These are phyloP conservation scores for Saccostrea glomerata DNA, from an alignment of 1,140 invertebrate species.

Conservation along the genomic window DNA sequence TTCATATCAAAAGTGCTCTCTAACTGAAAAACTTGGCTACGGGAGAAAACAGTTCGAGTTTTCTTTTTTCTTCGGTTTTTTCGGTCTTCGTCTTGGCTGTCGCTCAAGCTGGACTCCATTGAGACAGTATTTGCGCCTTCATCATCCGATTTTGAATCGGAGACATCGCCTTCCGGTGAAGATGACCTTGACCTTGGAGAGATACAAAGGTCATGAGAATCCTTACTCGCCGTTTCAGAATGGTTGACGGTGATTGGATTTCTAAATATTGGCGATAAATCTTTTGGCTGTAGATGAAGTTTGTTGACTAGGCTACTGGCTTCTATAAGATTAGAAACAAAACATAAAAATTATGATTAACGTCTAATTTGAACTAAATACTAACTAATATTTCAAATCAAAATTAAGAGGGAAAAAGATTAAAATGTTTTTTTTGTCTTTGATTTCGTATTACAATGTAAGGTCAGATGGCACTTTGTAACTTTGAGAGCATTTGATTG, in stretches of 20 bases:
- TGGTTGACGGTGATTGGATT: background rate
- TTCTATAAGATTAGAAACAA: background rate
- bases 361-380: too few species aligned
- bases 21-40: slow-evolving; percentile 94
- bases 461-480: too few species aligned
- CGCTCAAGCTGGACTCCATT: slow-evolving; percentile 50
- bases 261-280: slow-evolving; percentile 38
- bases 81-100: slow-evolving; percentile 76
- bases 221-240: background rate
- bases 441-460: too few species aligned
- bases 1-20: slow-evolving; percentile 99
- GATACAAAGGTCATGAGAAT: background rate
- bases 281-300: slow-evolving; percentile 34
- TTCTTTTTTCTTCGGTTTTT: slow-evolving; percentile 96
- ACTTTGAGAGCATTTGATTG: too few species aligned
- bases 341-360: too few species aligned
- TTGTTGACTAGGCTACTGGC: slow-evolving; percentile 17
- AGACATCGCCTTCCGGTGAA: slow-evolving; percentile 30
- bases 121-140: slow-evolving; percentile 9
- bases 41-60: slow-evolving; percentile 97
- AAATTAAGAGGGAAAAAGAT: too few species aligned
- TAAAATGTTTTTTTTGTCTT: too few species aligned
- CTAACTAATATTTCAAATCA: too few species aligned
- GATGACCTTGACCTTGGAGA: slow-evolving; percentile 23
- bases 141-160: slow-evolving; percentile 43